A percentile compares a stretch with the other conserved stretches of the same genome.
Evolutionary conservation across 92 coral and sea anemone genomes (phyloP).

Genomic region (Bergia sp.): DNA sequence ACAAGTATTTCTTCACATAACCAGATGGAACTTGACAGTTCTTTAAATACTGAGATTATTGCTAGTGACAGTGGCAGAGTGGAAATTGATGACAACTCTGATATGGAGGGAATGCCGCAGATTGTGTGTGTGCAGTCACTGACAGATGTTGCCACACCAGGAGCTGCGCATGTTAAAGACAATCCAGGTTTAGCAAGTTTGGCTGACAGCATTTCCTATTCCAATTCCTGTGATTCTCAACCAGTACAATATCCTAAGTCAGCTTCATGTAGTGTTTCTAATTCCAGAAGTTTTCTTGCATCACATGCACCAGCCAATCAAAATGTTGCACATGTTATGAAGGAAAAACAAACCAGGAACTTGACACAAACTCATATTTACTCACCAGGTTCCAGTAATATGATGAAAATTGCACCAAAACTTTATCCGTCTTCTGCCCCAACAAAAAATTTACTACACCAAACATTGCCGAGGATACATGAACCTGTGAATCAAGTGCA

Average conservation of each 20-base stretch:
- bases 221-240: background rate
- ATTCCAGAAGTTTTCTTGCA: background rate
- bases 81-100: constrained; percentile 1
- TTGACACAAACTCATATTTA: background rate
- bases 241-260: background rate
- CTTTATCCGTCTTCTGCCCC: background rate
- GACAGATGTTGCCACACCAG: background rate
- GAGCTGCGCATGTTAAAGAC: background rate
- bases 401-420: constrained; percentile 3
- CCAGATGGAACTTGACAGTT: background rate
- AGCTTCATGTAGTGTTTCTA: background rate
- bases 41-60: background rate
- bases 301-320: background rate
- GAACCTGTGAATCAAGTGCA: background rate
- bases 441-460: background rate
- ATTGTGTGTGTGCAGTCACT: constrained; percentile 34
- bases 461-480: background rate
- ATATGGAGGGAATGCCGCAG: constrained; percentile 25
- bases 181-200: background rate
- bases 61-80: background rate
- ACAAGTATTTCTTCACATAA: constrained; percentile 1
- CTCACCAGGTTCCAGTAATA: background rate
- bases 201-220: background rate
- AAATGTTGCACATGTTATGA: background rate
- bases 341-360: background rate